Evolutionary conservation across 2,797 vertebrate species (phyloP).

Genomic region (Dromococcyx pavoninus): DNA sequence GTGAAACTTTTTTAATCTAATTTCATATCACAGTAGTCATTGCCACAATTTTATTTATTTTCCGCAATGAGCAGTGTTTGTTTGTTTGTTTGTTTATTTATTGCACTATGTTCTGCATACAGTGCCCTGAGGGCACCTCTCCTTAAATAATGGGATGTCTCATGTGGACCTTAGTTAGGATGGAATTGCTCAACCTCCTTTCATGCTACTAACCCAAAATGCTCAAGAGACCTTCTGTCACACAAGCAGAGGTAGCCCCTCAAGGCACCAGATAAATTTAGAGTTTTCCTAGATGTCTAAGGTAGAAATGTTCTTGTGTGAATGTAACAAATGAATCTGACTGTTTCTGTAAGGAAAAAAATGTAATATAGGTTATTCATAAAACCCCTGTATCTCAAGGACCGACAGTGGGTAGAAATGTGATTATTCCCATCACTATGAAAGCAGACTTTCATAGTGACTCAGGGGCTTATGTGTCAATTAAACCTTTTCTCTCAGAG

Average conservation of each 20-base stretch:
- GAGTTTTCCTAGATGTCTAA: conserved; percentile 35
- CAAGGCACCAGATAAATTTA: conserved; percentile 56
- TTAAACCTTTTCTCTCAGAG: conserved; percentile 61
- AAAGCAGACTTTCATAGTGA: conserved; percentile 59
- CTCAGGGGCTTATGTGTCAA: conserved; percentile 66
- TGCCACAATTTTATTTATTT: not conserved
- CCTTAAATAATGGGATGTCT: conserved; percentile 55
- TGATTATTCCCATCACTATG: conserved; percentile 30
- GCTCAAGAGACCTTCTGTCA: conserved; percentile 56
- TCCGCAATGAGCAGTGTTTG: not conserved
- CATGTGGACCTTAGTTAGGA: conserved; percentile 18
- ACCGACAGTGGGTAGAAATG: conserved; percentile 15
- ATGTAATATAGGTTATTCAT: conserved; percentile 34
- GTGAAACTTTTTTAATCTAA: not conserved
- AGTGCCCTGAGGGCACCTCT: conserved; percentile 31
- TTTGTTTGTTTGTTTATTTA: conserved; percentile 19
- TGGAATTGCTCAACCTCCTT: conserved; percentile 20
- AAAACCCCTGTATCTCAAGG: conserved; percentile 40
- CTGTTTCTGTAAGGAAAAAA: conserved; percentile 35
- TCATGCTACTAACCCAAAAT: conserved; percentile 36
- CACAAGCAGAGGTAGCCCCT: conserved; percentile 40
- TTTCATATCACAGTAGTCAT: not conserved
- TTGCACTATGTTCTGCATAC: not conserved
- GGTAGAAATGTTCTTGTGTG: conserved; percentile 28
- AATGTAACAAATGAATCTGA: conserved; percentile 46